Evolutionary conservation across 2,797 vertebrate species (phyloP).

Genomic region (Pipistrellus pygmaeus): DNA sequence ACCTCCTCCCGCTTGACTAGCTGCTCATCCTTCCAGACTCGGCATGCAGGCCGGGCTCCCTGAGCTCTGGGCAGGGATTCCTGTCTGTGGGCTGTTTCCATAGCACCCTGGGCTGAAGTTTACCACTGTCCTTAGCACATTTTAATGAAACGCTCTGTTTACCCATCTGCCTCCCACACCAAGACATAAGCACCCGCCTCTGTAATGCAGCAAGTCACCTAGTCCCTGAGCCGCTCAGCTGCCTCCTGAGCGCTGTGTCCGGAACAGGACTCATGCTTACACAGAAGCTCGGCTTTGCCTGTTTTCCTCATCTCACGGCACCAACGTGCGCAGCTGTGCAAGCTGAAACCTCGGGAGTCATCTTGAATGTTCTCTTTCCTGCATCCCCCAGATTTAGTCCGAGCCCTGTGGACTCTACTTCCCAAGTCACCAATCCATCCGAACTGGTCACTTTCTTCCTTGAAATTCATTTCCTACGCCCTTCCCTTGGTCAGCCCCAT

Average conservation of each 20-base stretch:
- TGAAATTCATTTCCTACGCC: accelerated
- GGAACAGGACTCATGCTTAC: background rate
- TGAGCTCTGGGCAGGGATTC: background rate
- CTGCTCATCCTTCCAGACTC: background rate
- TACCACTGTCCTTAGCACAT: slow-evolving; percentile 58
- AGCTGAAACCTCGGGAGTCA: background rate
- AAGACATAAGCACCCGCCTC: background rate
- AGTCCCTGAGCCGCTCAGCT: background rate
- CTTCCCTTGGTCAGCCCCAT: background rate
- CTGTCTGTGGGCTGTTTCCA: slow-evolving; percentile 42
- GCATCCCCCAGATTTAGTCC: background rate
- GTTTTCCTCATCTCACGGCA: background rate
- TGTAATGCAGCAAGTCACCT: background rate
- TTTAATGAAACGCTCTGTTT: slow-evolving; percentile 59
- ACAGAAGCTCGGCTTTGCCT: background rate
- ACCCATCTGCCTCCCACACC: slow-evolving; percentile 47
- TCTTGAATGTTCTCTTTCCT: background rate
- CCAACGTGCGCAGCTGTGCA: background rate
- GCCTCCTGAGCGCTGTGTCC: background rate
- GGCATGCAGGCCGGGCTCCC: background rate
- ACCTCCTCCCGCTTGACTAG: background rate
- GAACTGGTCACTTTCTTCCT: background rate
- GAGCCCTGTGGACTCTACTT: background rate
- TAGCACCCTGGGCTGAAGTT: background rate
- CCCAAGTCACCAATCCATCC: background rate